phyloP scores from a whole-genome alignment of 2,797 vertebrate genomes.

The Spondyliosoma cantharus region DNA sequence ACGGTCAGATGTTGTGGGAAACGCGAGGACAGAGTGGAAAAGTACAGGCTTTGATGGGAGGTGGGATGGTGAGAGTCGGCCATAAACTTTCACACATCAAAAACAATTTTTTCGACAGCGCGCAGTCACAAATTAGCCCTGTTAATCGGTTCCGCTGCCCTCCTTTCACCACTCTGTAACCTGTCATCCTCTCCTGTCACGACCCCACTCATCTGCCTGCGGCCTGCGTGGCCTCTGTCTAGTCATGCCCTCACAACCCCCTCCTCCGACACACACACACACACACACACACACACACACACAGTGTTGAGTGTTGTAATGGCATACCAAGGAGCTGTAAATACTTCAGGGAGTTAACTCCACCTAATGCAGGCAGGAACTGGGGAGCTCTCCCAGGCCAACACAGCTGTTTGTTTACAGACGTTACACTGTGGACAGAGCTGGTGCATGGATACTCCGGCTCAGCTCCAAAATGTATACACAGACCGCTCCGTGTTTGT shows the following conservation, averaged over 20 bases:
- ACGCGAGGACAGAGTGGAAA: slow-evolving; percentile 53
- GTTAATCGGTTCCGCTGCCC: slow-evolving; percentile 68
- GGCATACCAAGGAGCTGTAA: slow-evolving; percentile 84
- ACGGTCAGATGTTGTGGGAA: slow-evolving; percentile 24
- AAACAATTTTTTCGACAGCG: slow-evolving; percentile 52
- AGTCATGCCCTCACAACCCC: slow-evolving; percentile 70
- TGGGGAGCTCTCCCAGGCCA: slow-evolving; percentile 75
- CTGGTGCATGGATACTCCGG: slow-evolving; percentile 61
- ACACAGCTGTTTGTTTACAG: slow-evolving; percentile 83
- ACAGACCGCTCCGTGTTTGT: slow-evolving; percentile 14
- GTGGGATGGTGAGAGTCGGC: slow-evolving; percentile 51
- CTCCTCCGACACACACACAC: slow-evolving; percentile 43
- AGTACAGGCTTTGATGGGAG: slow-evolving; percentile 49
- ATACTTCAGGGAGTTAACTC: slow-evolving; percentile 83
- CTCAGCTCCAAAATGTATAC: slow-evolving; percentile 60
- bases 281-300: slow-evolving; percentile 44
- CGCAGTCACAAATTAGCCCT: slow-evolving; percentile 66
- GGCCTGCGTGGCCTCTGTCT: slow-evolving; percentile 63
- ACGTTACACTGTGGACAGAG: slow-evolving; percentile 63
- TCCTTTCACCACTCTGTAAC: slow-evolving; percentile 74
- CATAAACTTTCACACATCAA: slow-evolving; percentile 72
- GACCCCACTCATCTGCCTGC: slow-evolving; percentile 74
- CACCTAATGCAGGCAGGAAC: slow-evolving; percentile 81
- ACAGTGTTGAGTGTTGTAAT: slow-evolving; percentile 74
- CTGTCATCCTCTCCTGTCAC: slow-evolving; percentile 76